These are phyloP conservation scores for Papilio aristodemus DNA, from an alignment of 1,140 invertebrate species.

Conservation along the genomic window DNA sequence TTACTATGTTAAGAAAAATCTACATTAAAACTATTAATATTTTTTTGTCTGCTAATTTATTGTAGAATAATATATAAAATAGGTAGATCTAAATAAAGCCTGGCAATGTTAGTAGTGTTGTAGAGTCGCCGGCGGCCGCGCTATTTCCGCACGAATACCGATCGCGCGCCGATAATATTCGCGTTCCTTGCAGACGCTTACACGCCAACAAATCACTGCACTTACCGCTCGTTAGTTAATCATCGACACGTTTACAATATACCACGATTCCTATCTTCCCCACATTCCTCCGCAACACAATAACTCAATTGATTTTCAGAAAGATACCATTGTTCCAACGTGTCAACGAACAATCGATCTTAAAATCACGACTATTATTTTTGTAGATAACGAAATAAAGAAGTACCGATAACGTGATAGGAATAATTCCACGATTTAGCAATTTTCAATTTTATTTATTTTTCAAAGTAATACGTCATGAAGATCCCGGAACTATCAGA, in stretches of 20 bases:
- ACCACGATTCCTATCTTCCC: not conserved
- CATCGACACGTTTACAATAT: slow-evolving; percentile 15
- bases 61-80: not conserved
- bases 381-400: not conserved
- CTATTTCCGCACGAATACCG: slow-evolving; percentile 50
- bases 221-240: slow-evolving; percentile 20
- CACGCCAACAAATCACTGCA: slow-evolving; percentile 37
- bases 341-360: slow-evolving; percentile 3
- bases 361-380: not conserved
- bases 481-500: too few species aligned
- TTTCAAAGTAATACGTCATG: too few species aligned
- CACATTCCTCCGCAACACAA: slow-evolving; percentile 10
- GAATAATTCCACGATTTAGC: not conserved
- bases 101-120: slow-evolving; percentile 19
- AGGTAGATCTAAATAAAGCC: not conserved
- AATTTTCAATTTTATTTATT: too few species aligned
- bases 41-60: not conserved
- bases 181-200: slow-evolving; percentile 22
- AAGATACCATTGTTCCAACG: slow-evolving; percentile 11
- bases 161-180: slow-evolving; percentile 40
- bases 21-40: too few species aligned
- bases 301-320: slow-evolving; percentile 12
- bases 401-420: not conserved
- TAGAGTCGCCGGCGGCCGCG: slow-evolving; percentile 22
- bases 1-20: too few species aligned